Evolutionary conservation across 1,140 invertebrate species (phyloP), one percentile per base, ranked within the genome.

Genomic region (Wiebesia pumilae): DNA sequence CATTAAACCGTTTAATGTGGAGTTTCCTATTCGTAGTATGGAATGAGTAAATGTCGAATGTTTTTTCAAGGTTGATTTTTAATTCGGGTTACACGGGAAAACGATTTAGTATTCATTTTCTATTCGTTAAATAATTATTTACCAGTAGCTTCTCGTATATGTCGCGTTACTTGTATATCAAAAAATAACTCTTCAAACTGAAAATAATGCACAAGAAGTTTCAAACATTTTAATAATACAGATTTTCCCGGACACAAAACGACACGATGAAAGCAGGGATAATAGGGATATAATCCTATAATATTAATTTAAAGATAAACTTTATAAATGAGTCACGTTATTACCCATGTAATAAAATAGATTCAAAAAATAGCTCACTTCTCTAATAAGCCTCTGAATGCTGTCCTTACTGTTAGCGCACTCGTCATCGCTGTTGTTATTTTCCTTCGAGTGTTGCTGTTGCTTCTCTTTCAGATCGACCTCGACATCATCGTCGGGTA

Each of bases 381-480:
- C 95, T 84, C 95, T 95, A 54, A 97, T 96, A 30, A 97, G 91
- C 90, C 95, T 94, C 88, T 95, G 94, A 65, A 97, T 96, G 90
- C 94, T 94, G 19, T 85, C 88, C 43, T 91, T 92, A 43, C 92
- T 35, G 83, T 91, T 94, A 89, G 90, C 95, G 77, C 91, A 91
- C 86, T 95, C 94, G 69, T 93, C 92, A 62, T 93, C 93, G 85
- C 93, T 93, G 75, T 87, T 71, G 73, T 87, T 87, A 27, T 83
- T 85, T 6, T 88, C 87, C 21, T 84, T 88, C 51, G 12, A 80
- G 33, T 75, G 21, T 30, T 86, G 71, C 58, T 89, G 77, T 27
- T 80, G 75, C n/a, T 67, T 47, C 40, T 84, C 19, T 58, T 81
- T 1, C 4, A 43, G 9, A 40, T 27, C 58, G 33, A 6, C 43